Evolutionary conservation across 2,888 invertebrate genomes (phyloP), one percentile per base, ranked within the genome.

Genomic region (Ganaspis brasiliensis): DNA sequence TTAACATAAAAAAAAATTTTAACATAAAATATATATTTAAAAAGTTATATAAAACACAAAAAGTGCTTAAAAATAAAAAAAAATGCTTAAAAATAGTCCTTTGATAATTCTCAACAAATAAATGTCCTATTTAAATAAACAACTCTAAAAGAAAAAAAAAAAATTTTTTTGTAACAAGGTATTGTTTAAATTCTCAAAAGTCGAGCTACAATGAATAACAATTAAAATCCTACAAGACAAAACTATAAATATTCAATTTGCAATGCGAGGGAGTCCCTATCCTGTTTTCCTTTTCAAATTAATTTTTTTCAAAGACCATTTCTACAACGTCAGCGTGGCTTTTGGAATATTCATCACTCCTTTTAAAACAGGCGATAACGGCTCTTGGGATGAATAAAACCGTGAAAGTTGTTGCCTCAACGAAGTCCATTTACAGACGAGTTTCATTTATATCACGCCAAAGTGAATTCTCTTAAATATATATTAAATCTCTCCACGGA

Each of bases 381-480:
- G 45, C 26, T 40, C 40, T 63, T 21, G 40, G 40, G 40, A 63
- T 40, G 37, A 63, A 63, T 63, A 63, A 37, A 63, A 63, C 21
- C 40, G 21, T 14, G 37, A 40, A 63, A 63, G 21, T 63, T 37
- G 40, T 63, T 63, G 40, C 63, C n/a, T 67, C 24, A 45, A n/a
- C 24, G 45, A 45, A 67, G 9, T 67, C 45, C 45, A 67, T 67
- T 67, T 67, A 45, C 21, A 45, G 40, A 45, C n/a, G 24, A 40
- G 45, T 37, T 16, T 45, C 40, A 45, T 45, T 45, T 45, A 37
- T 63, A 45, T 45, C 21, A 14, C 0, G 35, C 21, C 21, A 63
- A 45, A 40, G 40, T 45, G 45, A 67, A 24, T n/a, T 21, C 45
- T 67, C 24, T 67, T 45, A 67, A 67, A 67, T 67, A 67, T 45